Percentiles rank a stretch among this genome's conserved stretches.
Conservation (phyloP, 2,113 vertebrate genomes). For the Nibea coibor region DNA sequence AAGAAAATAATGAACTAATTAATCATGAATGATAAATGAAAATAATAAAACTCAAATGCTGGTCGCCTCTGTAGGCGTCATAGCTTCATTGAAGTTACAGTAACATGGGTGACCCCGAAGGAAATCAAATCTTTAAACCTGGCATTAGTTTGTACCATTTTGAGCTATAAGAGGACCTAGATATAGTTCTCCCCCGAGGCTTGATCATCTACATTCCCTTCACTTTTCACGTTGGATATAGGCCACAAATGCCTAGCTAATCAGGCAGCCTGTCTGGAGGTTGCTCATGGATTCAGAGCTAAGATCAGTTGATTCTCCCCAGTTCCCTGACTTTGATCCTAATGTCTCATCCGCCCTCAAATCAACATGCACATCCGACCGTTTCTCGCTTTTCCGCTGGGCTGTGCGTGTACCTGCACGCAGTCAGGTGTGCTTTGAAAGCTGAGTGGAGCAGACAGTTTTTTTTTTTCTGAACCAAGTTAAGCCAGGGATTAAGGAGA, state of each 20-base stretch:
- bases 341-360: conserved; percentile 64
- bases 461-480: conserved; percentile 68
- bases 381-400: conserved; percentile 46
- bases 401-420: conserved; percentile 33
- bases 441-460: conserved; percentile 62
- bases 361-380: conserved; percentile 67
- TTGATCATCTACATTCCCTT: conserved; percentile 66
- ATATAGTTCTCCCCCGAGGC: conserved; percentile 51
- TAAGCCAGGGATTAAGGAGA: conserved; percentile 69
- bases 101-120: conserved; percentile 6
- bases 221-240: conserved; percentile 53
- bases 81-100: background rate
- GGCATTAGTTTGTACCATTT: conserved; percentile 37
- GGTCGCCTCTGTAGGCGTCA: background rate
- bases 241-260: conserved; percentile 64
- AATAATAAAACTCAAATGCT: background rate
- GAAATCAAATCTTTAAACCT: conserved; percentile 22
- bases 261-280: conserved; percentile 70
- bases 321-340: conserved; percentile 72
- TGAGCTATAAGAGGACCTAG: conserved; percentile 19
- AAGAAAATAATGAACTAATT: background rate
- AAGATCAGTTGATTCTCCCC: conserved; percentile 67
- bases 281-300: conserved; percentile 63
- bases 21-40: background rate
- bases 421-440: conserved; percentile 72